These are phyloP conservation scores for Oncorhynchus mykiss DNA, from an alignment of 2,113 vertebrate genomes.

Conservation along the genomic window DNA sequence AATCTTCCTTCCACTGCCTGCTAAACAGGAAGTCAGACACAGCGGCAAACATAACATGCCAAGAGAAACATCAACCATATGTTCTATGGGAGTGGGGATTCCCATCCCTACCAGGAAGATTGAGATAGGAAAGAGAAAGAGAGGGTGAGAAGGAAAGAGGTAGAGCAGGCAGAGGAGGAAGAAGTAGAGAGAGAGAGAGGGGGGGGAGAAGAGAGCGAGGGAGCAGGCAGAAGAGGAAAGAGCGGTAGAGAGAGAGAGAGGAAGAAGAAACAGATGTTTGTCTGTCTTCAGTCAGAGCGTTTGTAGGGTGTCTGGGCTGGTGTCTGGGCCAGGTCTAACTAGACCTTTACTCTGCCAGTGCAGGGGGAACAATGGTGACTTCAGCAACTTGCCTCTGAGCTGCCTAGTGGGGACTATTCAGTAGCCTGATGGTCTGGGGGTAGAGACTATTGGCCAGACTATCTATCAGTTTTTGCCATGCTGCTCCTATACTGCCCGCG, in stretches of 20 bases:
- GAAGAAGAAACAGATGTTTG: slow-evolving; percentile 57
- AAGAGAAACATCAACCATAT: slow-evolving; percentile 41
- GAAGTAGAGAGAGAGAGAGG: neutral
- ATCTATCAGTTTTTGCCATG: too few species aligned
- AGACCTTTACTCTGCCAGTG: neutral
- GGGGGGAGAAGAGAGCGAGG: neutral
- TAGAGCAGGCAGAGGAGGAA: neutral
- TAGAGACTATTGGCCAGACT: too few species aligned
- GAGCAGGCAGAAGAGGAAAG: slow-evolving; percentile 1
- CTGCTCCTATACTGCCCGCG: too few species aligned
- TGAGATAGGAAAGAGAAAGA: neutral
- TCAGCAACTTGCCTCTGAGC: neutral
- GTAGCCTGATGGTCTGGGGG: too few species aligned
- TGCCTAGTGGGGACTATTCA: neutral
- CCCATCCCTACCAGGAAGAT: neutral
- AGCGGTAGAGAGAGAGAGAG: neutral
- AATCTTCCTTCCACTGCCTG: slow-evolving; percentile 16
- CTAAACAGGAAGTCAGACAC: slow-evolving; percentile 48
- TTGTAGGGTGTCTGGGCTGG: too few species aligned
- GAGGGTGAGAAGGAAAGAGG: neutral
- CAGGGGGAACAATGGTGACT: neutral
- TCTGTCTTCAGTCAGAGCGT: slow-evolving; percentile 32
- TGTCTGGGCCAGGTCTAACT: neutral
- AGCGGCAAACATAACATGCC: slow-evolving; percentile 12
- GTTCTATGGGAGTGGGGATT: neutral